Percentiles rank a stretch among this genome's conserved stretches.
Conservation (phyloP, 2,888 invertebrate species). For the Ryuthela nishihirai region DNA sequence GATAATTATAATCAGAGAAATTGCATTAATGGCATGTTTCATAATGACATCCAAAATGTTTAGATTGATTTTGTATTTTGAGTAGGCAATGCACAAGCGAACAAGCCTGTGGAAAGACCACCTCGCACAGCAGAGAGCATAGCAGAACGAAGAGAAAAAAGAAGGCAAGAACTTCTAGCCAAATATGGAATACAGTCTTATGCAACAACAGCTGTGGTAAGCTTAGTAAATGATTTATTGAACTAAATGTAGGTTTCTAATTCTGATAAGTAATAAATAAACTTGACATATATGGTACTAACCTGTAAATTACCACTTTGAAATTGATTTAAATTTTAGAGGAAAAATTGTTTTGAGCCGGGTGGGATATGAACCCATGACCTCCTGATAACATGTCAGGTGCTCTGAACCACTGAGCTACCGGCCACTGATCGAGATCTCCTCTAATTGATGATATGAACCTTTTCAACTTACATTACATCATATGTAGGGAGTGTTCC, state of each 20-base stretch:
- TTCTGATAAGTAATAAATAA: background rate
- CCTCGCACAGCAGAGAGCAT: conserved; percentile 25
- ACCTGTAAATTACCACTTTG: too few species aligned
- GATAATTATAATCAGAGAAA: background rate
- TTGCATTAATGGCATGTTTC: background rate
- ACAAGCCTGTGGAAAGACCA: conserved; percentile 13
- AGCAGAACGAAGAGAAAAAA: conserved; percentile 24
- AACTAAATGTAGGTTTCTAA: background rate
- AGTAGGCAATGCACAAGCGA: conserved; percentile 22
- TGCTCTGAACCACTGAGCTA: too few species aligned
- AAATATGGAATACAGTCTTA: conserved; percentile 24
- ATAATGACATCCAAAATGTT: background rate
- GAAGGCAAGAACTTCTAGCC: conserved; percentile 17
- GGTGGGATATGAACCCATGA: too few species aligned
- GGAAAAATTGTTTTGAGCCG: too few species aligned
- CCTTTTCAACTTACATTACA: too few species aligned
- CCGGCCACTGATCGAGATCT: too few species aligned
- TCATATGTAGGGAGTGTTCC: too few species aligned
- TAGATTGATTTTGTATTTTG: background rate
- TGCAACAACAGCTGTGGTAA: conserved; percentile 1
- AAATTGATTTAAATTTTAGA: too few species aligned
- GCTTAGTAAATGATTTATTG: background rate
- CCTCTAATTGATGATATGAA: too few species aligned
- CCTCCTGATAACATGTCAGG: too few species aligned
- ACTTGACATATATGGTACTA: too few species aligned